Base-by-base conservation (phyloP, 2,888 invertebrate species). In the Trichacis sp. region DNA sequence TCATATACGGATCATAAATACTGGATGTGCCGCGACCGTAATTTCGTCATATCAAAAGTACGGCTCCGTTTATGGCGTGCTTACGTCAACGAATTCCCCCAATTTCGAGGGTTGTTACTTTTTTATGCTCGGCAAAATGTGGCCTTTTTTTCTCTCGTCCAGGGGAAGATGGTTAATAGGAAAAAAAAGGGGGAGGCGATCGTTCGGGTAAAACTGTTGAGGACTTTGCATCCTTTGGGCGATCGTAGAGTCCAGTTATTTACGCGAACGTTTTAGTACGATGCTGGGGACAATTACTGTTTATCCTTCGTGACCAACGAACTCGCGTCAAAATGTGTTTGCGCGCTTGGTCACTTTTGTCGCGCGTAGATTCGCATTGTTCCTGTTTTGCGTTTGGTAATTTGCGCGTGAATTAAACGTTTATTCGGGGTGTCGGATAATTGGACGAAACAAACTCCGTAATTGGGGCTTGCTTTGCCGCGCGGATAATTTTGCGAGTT, bases 1-100 rank as follows among this genome's bases (percentile, higher is more conserved):
- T 43, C 51, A 12, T 19, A 36, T 15, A 33, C 18, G 50, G 36
- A n/a, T 40, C 17, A 54, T 59, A 59, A 63, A 64, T 64, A 43
- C 15, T 12, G 33, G 33, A n/a, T 11, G n/a, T n/a, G 24, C 33
- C 2, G 11, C 33, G 33, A 24, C n/a, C n/a, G n/a, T 33, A 33
- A 33, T 33, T 33, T 33, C 33, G 33, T 33, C 33, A 33, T 33
- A 33, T 33, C 11, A n/a, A n/a, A 33, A 6, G n/a, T 33, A 33
- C n/a, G n/a, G 24, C 8, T 24, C 24, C 24, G 8, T 24, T 24
- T 5, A 8, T 24, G 24, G 8, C 33, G 33, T 33, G 33, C 33
- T 33, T 11, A 33, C 33, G 33, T 33, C 33, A n/a, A 33, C 33
- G 33, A 33, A 33, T 33, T 11, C 33, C 9, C 8, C n/a, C 33